A percentile compares a stretch with the other conserved stretches of the same genome.
phyloP scores from a whole-genome alignment of 2,797 vertebrate species.

The Aldrovandia affinis region DNA sequence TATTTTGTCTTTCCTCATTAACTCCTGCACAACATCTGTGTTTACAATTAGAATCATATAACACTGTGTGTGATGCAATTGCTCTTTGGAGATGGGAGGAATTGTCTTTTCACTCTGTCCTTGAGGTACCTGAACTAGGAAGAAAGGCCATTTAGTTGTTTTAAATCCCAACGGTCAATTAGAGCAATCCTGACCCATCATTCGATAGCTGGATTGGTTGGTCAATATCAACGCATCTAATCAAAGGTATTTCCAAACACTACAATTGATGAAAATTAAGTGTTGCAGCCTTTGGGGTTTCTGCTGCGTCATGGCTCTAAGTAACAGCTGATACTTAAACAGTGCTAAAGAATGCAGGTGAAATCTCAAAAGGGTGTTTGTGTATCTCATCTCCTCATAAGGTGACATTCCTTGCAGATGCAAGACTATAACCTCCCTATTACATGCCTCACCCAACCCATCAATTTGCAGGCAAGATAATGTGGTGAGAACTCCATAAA shows the following conservation, averaged over 20 bases:
- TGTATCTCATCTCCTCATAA: not conserved
- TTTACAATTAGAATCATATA: not conserved
- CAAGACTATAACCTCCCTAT: constrained; percentile 58
- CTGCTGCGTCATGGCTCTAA: not conserved
- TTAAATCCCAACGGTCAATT: not conserved
- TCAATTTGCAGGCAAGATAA: constrained; percentile 58
- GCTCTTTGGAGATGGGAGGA: not conserved
- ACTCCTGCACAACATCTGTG: not conserved
- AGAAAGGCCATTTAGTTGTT: not conserved
- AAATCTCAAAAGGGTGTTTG: not conserved
- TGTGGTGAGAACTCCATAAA: constrained; percentile 65
- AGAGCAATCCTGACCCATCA: not conserved
- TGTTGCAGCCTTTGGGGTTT: not conserved
- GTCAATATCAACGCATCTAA: not conserved
- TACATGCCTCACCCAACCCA: constrained; percentile 48
- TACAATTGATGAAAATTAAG: not conserved
- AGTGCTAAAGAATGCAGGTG: not conserved
- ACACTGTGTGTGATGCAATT: not conserved
- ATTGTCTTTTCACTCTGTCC: not conserved
- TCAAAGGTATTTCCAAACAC: too few relatives aligned
- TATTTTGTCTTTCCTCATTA: not conserved
- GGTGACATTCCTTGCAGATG: not conserved
- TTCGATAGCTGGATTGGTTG: not conserved
- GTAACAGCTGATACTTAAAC: not conserved
- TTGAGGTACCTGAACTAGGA: not conserved